Percentiles rank a stretch among this genome's conserved stretches.
Evolutionary conservation across 1,140 invertebrate species (phyloP).

Genomic region (Maniola jurtina): DNA sequence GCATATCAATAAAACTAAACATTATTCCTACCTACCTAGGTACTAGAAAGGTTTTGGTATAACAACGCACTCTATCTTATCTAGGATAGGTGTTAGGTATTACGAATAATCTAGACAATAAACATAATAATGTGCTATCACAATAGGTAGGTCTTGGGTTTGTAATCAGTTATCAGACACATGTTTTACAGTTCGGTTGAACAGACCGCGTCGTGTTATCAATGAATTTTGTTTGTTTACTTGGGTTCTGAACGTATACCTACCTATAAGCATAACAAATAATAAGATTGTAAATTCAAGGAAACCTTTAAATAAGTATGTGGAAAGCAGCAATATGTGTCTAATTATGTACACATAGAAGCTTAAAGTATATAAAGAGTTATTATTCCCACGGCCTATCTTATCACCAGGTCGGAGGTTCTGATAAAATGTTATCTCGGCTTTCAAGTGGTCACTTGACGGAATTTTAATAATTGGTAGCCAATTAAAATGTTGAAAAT

Average conservation of each 20-base stretch:
- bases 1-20: conserved; percentile 4
- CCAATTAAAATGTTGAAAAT: no score
- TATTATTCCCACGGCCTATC: conserved; percentile 31
- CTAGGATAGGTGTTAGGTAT: conserved; percentile 1
- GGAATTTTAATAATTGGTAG: background rate
- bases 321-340: background rate
- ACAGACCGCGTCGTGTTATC: background rate
- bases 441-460: background rate
- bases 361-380: conserved; percentile 6
- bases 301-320: background rate
- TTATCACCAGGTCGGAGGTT: conserved; percentile 24
- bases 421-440: conserved; percentile 3
- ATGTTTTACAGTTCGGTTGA: conserved; percentile 1
- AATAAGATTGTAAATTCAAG: no score
- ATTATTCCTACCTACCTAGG: background rate
- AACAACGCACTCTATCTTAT: conserved; percentile 13
- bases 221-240: conserved; percentile 4
- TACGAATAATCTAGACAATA: conserved; percentile 30
- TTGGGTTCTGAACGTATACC: background rate
- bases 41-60: background rate
- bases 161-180: conserved; percentile 23
- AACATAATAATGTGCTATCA: conserved; percentile 21
- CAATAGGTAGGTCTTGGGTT: no score
- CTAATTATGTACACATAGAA: conserved; percentile 9
- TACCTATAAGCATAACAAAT: no score